Base-by-base conservation (phyloP, 2,797 vertebrate species). In the Danio choprae region DNA sequence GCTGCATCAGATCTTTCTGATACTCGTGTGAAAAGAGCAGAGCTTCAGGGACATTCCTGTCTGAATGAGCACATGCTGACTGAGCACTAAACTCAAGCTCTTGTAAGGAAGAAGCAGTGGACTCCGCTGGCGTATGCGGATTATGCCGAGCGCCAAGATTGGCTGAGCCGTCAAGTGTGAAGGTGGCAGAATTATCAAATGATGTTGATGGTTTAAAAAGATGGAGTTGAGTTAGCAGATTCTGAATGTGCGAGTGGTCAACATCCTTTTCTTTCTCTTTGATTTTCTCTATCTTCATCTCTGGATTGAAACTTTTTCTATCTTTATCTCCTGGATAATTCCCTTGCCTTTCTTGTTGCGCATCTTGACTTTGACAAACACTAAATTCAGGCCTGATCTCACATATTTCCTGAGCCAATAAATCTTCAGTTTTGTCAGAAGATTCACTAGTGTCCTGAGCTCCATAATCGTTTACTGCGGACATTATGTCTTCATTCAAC, bases 21-120 rank as follows among this genome's bases (percentile, higher is more conserved):
- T 93, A 92, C 0, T 89, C 91, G 69, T 97, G 95, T 0, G 95
- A 93, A 0, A 96, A 96, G 43, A 98, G 91, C 73, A 98, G 90
- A 3, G 96, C 96, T 0, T 92, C 89, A 53, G 86, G 1, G 22
- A 7, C n/a, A 18, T 11, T 63, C 40, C 13, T 20, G 6, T 81
- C 70, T 6, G 43, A 2, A 11, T 80, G 63, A 1, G 67, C n/a
- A 20, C 75, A 67, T 4, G 20, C 65, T 36, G 50, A 62, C 11
- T 20, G 20, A 43, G 43, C 13, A n/a, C 15, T 38, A 7, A 29
- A 4, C 4, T 70, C 76, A 43, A 56, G 38, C 63, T 40, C 22
- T 16, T 29, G 41, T 13, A 8, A 43, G 44, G 55, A 68, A 6
- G 46, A 38, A 9, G 86, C 79, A 5, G 85, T n/a, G 12, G 72